Evolutionary conservation across 2,888 invertebrate species (phyloP).

Genomic region (Drosophila picticornis): DNA sequence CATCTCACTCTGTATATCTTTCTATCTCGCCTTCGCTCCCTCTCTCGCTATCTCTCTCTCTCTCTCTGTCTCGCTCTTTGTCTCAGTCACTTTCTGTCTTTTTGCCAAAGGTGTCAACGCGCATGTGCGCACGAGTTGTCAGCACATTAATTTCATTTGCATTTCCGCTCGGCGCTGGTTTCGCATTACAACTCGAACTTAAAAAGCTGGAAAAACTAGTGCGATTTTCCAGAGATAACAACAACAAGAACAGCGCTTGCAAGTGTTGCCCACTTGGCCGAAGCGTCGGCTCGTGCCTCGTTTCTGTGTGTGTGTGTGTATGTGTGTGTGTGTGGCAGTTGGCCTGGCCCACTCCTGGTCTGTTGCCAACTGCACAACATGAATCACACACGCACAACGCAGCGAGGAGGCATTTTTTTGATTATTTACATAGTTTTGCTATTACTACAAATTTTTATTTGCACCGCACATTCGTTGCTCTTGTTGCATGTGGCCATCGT

Average conservation of each 20-base stretch:
- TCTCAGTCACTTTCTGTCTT: conserved; percentile 33
- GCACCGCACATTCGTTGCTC: conserved; percentile 54
- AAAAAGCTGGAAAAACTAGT: conserved; percentile 76
- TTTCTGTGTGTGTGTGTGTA: conserved; percentile 9
- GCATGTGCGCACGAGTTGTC: conserved; percentile 80
- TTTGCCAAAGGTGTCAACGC: conserved; percentile 72
- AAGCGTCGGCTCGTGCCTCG: conserved; percentile 67
- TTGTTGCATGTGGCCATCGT: conserved; percentile 38
- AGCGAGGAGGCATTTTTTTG: conserved; percentile 66
- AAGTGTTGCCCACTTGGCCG: conserved; percentile 72
- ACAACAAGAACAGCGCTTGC: conserved; percentile 33
- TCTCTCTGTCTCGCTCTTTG: conserved; percentile 4
- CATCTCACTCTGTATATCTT: conserved; percentile 12
- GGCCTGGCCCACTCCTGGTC: conserved; percentile 71
- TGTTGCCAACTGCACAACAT: conserved; percentile 62
- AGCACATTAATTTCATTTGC: conserved; percentile 82
- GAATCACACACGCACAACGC: conserved; percentile 77
- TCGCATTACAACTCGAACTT: conserved; percentile 72
- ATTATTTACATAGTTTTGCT: conserved; percentile 82
- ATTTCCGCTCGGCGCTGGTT: conserved; percentile 80
- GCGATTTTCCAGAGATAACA: conserved; percentile 64
- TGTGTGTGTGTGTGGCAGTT: conserved; percentile 30
- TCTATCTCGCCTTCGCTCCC: neutral
- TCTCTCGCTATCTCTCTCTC: neutral
- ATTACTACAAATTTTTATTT: conserved; percentile 81